Evolutionary conservation across 1,140 invertebrate species (phyloP).

Genomic region (Danaus melanippus): DNA sequence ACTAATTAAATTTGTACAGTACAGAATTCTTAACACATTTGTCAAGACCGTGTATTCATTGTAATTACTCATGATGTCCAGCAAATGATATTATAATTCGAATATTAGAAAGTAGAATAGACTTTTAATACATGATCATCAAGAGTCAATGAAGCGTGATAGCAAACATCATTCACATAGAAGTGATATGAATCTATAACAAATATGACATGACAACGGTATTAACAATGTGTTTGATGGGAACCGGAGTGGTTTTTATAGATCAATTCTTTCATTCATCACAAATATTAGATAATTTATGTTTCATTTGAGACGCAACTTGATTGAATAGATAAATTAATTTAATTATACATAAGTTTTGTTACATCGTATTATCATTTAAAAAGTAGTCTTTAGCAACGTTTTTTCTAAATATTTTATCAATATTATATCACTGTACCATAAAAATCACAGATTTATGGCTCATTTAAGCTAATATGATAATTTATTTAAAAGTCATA

Average conservation of each 20-base stretch:
- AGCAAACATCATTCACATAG: conserved; percentile 30
- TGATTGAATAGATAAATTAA: too few species aligned
- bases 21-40: conserved; percentile 59
- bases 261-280: conserved; percentile 40
- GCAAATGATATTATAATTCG: conserved; percentile 54
- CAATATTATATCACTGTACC: too few species aligned
- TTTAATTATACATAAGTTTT: too few species aligned
- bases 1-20: conserved; percentile 54
- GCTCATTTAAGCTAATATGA: too few species aligned
- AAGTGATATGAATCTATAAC: conserved; percentile 44
- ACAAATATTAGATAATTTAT: too few species aligned
- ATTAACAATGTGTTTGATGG: conserved; percentile 14
- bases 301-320: too few species aligned
- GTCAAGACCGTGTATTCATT: conserved; percentile 49
- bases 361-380: too few species aligned
- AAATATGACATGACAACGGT: conserved; percentile 56
- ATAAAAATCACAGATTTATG: too few species aligned
- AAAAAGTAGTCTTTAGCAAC: conserved; percentile 14
- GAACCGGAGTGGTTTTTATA: conserved; percentile 40
- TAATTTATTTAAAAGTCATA: too few species aligned
- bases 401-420: conserved; percentile 10
- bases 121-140: conserved; percentile 24
- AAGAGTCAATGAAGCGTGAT: conserved; percentile 32
- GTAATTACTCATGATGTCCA: conserved; percentile 53
- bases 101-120: conserved; percentile 52